Evolutionary conservation across 2,113 vertebrate species (phyloP), one percentile per base, ranked within the genome.

Genomic region (Megaceryle maxima): DNA sequence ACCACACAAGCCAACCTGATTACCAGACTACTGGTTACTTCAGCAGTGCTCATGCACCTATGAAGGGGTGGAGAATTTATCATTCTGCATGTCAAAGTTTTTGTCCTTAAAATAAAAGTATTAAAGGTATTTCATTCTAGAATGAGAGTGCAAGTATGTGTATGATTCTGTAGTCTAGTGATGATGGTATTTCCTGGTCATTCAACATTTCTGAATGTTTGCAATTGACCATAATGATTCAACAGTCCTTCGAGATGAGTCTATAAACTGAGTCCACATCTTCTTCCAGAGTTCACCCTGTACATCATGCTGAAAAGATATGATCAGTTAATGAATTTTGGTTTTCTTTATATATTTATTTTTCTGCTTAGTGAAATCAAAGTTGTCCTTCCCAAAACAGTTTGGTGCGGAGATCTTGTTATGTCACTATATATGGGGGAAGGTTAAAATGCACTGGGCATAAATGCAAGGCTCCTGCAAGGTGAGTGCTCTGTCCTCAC

Each of bases 111-210:
- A 84, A 68, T 16, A 74, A 74, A 79, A 88, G 31, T 41, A 62
- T 16, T 37, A 68, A 37, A 59, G 4, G 16, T 41, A 11, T 12
- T 62, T 88, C 83, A 28, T 76, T 76, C 80, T 2, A 13, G 12
- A 73, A 46, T 26, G 3, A 81, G 7, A 53, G 5, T 41, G 13
- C 5, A 80, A 39, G 16, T 0, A 0, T 51, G 21, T 7, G 5
- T 24, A 8, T 59, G 37, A 43, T 60, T 83, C 29, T 83, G 35
- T 46, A 88, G 7, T 21, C 21, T 37, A 24, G 21, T 16, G 35
- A 51, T 53, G 11, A 63, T 44, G 50, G 35, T 11, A 59, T 35
- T 78, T 95, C 3, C 2, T 87, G 78, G 21, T 51, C 3, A 6
- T 63, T n/a, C 22, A 81, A 16, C 14, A n/a, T 78, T 87, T 91